Conservation (phyloP, 2,888 invertebrate genomes). For the Nesidiocoris tenuis region DNA sequence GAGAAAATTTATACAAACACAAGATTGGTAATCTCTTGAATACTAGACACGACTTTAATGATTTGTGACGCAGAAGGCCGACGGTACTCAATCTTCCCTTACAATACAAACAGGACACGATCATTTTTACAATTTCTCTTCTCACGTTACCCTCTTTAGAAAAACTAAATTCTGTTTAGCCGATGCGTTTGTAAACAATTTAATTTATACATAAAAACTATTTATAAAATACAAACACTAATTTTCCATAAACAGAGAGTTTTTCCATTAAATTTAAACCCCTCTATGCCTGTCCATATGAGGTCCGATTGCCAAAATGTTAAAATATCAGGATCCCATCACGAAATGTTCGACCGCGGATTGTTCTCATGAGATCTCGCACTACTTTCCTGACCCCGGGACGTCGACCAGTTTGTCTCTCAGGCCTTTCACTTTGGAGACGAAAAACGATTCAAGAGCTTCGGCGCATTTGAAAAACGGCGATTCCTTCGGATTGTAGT, state of each 20-base stretch:
- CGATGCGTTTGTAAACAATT: neutral
- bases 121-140: neutral
- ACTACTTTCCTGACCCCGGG: constrained; percentile 9
- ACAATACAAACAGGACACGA: too few relatives aligned
- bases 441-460: constrained; percentile 91
- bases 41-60: neutral
- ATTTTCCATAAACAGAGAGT: neutral
- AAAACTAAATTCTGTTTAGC: neutral
- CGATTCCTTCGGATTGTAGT: constrained; percentile 93
- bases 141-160: too few relatives aligned
- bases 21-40: neutral
- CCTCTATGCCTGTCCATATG: neutral
- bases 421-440: constrained; percentile 86
- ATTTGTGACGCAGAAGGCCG: neutral
- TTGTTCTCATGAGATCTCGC: neutral
- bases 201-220: neutral
- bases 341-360: neutral
- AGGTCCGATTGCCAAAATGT: neutral
- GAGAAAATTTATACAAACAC: neutral
- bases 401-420: constrained; percentile 64
- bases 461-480: constrained; percentile 96
- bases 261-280: neutral
- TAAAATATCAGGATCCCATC: neutral
- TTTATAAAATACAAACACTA: neutral
- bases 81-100: neutral